Base-by-base conservation (phyloP, 2,797 vertebrate genomes). In the Acanthurus leucopareius region DNA sequence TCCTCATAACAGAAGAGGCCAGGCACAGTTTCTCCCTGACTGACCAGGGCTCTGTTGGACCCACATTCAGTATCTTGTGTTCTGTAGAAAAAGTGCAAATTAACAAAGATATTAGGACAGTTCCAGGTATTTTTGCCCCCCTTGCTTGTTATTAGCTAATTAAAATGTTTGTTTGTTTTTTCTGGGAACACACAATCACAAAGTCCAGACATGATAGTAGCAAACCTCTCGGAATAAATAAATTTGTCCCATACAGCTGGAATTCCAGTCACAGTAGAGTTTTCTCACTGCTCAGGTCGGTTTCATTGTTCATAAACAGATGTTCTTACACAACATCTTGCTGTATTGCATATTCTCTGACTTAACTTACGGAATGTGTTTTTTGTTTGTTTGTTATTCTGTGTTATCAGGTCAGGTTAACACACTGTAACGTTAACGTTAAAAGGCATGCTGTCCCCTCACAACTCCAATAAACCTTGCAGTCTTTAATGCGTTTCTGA, bases 1-100 rank as follows among this genome's bases (percentile, higher is more conserved):
- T 99, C 86, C 98, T 96, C 97, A 99, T 98, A 49, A 99, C 98
- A 13, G 98, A 99, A 35, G 98, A 99, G 2, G 98, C 98, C 86
- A 99, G 96, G 84, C 98, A 99, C 28, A 99, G 93, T 71, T 99
- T 99, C 93, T 99, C 98, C 58, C 97, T 95, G 84, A 99, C 93
- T 8, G 98, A 99, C 98, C 98, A 99, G 0, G 97, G 97, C 88
- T 99, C 98, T 0, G 97, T 99, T 6, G 98, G 98, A 25, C 98
- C 98, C 62, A 96, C 94, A 82, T 96, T 96, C 91, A 97, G 89
- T 71, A 98, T 94, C 86, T 99, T 99, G 92, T 99, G 98, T 93
- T 99, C 98, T 99, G 83, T 49, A 54, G 6, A 25, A 65, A 64
- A 63, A 42, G 13, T 0, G 57, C 16, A 75, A 35, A 68, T 1